phyloP scores from a whole-genome alignment of 2,797 vertebrate genomes.

The Lacerta agilis region DNA sequence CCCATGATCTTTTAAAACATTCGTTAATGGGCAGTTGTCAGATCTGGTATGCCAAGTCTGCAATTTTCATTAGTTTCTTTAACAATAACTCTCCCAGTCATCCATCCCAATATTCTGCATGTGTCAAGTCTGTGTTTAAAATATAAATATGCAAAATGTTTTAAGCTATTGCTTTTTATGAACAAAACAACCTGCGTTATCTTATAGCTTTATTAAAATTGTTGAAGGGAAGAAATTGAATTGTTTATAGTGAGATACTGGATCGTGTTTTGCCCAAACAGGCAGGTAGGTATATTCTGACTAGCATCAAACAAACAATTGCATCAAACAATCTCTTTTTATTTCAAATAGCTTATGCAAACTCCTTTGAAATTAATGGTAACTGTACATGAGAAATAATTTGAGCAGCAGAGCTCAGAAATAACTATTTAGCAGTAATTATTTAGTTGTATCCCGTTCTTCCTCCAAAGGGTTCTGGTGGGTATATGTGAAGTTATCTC shows the following conservation, averaged over 20 bases:
- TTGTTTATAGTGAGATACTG: not conserved
- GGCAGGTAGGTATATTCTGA: not conserved
- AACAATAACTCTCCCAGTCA: not conserved
- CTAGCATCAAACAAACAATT: not conserved
- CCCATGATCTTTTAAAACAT: not conserved
- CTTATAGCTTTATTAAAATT: not conserved
- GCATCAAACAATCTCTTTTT: not conserved
- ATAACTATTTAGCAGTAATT: not conserved
- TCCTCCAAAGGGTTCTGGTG: not conserved
- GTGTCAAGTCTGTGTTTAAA: not conserved
- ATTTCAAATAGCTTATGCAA: not conserved
- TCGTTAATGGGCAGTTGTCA: not conserved
- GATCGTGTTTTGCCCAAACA: conserved; percentile 38
- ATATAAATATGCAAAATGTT: conserved; percentile 20
- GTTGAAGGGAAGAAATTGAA: conserved; percentile 19
- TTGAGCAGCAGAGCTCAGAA: not conserved
- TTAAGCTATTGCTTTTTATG: not conserved
- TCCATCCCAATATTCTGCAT: conserved; percentile 21
- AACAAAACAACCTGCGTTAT: conserved; percentile 16
- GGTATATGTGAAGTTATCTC: not conserved
- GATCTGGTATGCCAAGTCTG: not conserved
- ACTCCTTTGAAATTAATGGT: not conserved
- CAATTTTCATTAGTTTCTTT: not conserved
- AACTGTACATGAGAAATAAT: not conserved
- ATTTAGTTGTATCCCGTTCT: not conserved